These are phyloP conservation scores for Odontophorus gujanensis DNA, from an alignment of 2,113 vertebrate genomes.

Conservation along the genomic window DNA sequence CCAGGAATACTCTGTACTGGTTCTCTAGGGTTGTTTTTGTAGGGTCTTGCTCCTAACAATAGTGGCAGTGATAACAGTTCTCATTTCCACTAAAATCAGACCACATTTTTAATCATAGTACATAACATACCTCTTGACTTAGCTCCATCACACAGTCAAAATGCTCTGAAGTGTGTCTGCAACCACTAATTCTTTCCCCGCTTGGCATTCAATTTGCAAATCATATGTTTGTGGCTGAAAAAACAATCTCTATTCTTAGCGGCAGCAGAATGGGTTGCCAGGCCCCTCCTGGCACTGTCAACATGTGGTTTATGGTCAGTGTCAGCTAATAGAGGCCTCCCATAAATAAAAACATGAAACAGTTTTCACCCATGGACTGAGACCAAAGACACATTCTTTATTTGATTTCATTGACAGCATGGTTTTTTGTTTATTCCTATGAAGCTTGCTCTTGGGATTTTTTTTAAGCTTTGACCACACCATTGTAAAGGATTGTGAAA, in stretches of 20 bases:
- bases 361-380: conserved; percentile 16
- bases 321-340: conserved; percentile 53
- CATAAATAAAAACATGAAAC: conserved; percentile 54
- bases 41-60: conserved; percentile 11
- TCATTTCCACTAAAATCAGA: conserved; percentile 51
- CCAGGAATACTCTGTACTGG: conserved; percentile 27
- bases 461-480: neutral
- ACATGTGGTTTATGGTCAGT: conserved; percentile 61
- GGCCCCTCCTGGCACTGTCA: conserved; percentile 53
- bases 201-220: conserved; percentile 50
- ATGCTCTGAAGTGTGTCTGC: neutral
- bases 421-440: neutral
- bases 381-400: conserved; percentile 50
- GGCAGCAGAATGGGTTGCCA: neutral
- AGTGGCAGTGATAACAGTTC: conserved; percentile 27
- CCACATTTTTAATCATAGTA: conserved; percentile 30
- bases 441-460: conserved; percentile 26
- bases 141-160: neutral
- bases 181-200: conserved; percentile 29
- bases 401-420: conserved; percentile 45
- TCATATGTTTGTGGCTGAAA: conserved; percentile 44
- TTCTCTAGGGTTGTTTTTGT: neutral
- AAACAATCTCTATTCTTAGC: conserved; percentile 61
- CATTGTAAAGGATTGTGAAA: conserved; percentile 44
- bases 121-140: conserved; percentile 51